Percentiles rank a stretch among this genome's conserved stretches.
Conservation (phyloP, 2,888 invertebrate species). For the Drosophila lacicola region DNA sequence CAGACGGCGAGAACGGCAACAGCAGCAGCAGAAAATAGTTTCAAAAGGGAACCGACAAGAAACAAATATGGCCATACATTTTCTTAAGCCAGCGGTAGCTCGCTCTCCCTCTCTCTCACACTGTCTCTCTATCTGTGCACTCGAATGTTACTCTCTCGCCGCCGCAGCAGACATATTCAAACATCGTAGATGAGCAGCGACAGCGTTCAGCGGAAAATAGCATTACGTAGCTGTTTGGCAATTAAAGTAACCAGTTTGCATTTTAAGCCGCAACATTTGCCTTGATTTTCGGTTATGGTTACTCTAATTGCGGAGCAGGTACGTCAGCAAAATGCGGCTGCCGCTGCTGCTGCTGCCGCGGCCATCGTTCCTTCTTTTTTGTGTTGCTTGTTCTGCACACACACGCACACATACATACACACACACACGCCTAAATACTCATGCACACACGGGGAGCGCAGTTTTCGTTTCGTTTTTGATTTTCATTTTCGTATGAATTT, state of each 20-base stretch:
- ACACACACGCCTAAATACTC: conserved; percentile 26
- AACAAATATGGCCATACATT: conserved; percentile 79
- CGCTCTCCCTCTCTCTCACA: conserved; percentile 24
- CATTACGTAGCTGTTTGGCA: conserved; percentile 71
- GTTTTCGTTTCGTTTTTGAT: conserved; percentile 56
- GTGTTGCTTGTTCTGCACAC: conserved; percentile 58
- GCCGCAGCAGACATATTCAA: conserved; percentile 55
- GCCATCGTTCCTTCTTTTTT: conserved; percentile 63
- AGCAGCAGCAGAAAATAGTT: conserved; percentile 54
- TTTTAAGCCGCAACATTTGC: conserved; percentile 62
- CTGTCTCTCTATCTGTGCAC: conserved; percentile 33
- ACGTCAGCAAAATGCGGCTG: conserved; percentile 64
- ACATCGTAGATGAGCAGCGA: conserved; percentile 59
- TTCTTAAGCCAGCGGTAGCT: conserved; percentile 68
- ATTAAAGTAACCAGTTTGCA: conserved; percentile 77
- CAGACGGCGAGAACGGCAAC: conserved; percentile 73
- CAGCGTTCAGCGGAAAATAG: conserved; percentile 64
- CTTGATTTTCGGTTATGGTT: conserved; percentile 64
- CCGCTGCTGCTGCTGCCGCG: conserved; percentile 38
- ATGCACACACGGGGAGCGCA: conserved; percentile 44
- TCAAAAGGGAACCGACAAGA: conserved; percentile 72
- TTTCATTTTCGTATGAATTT: conserved; percentile 50
- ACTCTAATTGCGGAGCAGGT: conserved; percentile 73
- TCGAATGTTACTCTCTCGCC: conserved; percentile 44
- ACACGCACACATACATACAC: conserved; percentile 30